Conservation (phyloP, 2,888 invertebrate species). For the Rhogogaster chlorosoma region DNA sequence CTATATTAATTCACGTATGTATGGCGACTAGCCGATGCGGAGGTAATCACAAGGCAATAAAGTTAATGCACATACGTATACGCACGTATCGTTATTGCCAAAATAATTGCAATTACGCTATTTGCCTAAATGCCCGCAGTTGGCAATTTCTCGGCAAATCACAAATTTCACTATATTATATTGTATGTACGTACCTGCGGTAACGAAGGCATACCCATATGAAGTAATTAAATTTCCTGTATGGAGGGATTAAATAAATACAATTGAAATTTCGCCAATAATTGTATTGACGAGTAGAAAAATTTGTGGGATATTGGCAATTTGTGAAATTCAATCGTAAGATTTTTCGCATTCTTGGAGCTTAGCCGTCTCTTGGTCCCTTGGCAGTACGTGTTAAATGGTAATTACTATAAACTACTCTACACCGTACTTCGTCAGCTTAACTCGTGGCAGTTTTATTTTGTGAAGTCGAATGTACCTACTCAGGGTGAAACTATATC, state of each 20-base stretch:
- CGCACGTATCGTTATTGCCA: not conserved
- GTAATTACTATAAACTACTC: constrained; percentile 6
- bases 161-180: not conserved
- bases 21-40: not conserved
- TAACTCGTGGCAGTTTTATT: constrained; percentile 14
- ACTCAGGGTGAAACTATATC: constrained; percentile 30
- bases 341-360: not conserved
- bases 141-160: not conserved
- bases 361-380: not conserved
- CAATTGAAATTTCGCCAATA: too few species aligned
- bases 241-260: too few species aligned
- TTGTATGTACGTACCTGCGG: not conserved
- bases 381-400: constrained; percentile 12
- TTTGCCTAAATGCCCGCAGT: not conserved
- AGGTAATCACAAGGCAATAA: not conserved
- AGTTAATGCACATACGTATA: constrained; percentile 1
- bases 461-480: not conserved
- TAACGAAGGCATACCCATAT: not conserved
- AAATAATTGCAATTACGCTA: constrained; percentile 5
- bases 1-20: not conserved
- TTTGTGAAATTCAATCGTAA: not conserved
- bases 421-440: constrained; percentile 3
- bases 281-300: not conserved
- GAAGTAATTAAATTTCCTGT: not conserved
- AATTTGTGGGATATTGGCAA: not conserved